Percentiles rank a stretch among this genome's conserved stretches.
Evolutionary conservation across 2,888 invertebrate genomes (phyloP).

Genomic region (Hypselothyrea guttata): DNA sequence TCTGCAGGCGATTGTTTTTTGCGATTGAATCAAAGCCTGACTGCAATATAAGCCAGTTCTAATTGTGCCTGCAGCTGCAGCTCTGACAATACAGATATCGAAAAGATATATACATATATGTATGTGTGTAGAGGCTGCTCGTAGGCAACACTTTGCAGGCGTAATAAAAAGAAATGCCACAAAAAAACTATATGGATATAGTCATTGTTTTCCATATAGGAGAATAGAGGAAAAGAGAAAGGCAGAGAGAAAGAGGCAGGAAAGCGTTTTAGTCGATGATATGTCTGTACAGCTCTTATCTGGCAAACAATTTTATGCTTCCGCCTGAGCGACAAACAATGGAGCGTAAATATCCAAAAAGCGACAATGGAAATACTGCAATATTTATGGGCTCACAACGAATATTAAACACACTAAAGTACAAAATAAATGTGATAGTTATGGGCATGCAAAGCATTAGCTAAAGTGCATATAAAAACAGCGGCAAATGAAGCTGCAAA

Average conservation of each 20-base stretch:
- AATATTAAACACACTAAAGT: conserved; percentile 34
- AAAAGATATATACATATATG: not conserved
- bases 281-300: conserved; percentile 62
- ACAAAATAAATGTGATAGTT: not conserved
- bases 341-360: conserved; percentile 77
- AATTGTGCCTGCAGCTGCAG: conserved; percentile 40
- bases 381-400: conserved; percentile 10
- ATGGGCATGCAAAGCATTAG: no score
- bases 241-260: conserved; percentile 22
- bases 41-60: conserved; percentile 30
- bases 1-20: conserved; percentile 1
- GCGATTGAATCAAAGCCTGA: conserved; percentile 13
- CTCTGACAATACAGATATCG: no score
- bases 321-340: conserved; percentile 78
- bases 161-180: conserved; percentile 48
- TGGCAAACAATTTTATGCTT: conserved; percentile 77
- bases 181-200: conserved; percentile 56
- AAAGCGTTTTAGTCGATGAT: conserved; percentile 68
- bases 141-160: conserved; percentile 57
- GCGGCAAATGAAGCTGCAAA: no score
- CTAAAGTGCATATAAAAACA: no score
- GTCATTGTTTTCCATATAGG: conserved; percentile 49
- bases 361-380: conserved; percentile 49
- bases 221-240: not conserved
- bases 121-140: conserved; percentile 36